Conservation (phyloP, 2,888 invertebrate species). For the Onthophagus sagittarius region DNA sequence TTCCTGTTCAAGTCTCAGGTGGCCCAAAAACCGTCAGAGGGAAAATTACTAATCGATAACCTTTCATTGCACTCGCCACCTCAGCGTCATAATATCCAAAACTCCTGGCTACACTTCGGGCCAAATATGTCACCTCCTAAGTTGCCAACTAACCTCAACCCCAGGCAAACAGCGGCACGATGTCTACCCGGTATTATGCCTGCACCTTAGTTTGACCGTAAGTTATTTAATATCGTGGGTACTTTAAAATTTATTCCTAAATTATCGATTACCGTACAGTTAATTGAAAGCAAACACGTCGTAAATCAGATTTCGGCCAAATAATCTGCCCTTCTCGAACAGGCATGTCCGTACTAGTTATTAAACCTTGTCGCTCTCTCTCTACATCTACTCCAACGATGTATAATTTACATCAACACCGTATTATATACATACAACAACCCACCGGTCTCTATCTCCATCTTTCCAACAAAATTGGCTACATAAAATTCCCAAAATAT, state of each 20-base stretch:
- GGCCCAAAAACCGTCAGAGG: conserved; percentile 31
- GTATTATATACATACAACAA: conserved; percentile 1
- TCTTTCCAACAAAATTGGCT: background rate
- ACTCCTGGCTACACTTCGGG: conserved; percentile 20
- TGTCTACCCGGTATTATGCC: conserved; percentile 1
- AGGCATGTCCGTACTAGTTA: background rate
- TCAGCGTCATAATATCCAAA: conserved; percentile 30
- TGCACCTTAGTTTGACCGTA: conserved; percentile 4
- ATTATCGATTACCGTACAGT: conserved; percentile 10
- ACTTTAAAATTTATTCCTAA: conserved; percentile 10
- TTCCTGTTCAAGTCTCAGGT: conserved; percentile 30
- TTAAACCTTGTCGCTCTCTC: background rate
- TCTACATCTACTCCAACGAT: background rate
- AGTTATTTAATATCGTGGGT: conserved; percentile 9
- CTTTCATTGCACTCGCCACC: conserved; percentile 32
- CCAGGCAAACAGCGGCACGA: background rate
- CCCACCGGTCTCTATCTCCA: background rate
- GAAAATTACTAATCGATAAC: conserved; percentile 34
- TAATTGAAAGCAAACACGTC: conserved; percentile 11
- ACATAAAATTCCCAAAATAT: background rate
- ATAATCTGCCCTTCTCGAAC: conserved; percentile 3
- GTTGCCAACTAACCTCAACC: conserved; percentile 7
- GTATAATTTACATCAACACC: conserved; percentile 4
- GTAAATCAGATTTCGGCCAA: conserved; percentile 8
- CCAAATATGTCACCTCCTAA: conserved; percentile 17